Evolutionary conservation across 2,888 invertebrate genomes (phyloP), one percentile per base, ranked within the genome.

Genomic region (Hipparchia semele): DNA sequence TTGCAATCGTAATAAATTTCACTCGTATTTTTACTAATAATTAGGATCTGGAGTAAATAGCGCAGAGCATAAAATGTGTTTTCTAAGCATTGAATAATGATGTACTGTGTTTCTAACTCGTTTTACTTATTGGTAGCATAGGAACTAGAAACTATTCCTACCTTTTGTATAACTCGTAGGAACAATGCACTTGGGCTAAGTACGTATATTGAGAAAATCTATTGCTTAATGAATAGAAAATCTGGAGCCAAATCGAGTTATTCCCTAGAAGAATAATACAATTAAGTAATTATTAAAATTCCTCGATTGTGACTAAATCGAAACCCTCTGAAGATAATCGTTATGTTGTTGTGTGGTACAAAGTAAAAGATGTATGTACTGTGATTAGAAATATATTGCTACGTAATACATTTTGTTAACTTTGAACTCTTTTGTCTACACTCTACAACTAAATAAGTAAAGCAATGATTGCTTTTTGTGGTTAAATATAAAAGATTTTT

Each of bases 201-300:
- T 10, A 59, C 59, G 8, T 59, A 7, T 13, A 59, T 9, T n/a
- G 45, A 13, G 33, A 62, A 39, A 39, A 62, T 64, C 23, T 49
- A 62, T 49, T 13, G 8, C 46, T 46, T 51, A 64, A 51, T 51
- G 9, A 66, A 54, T 45, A 13, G 45, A 67, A 56, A 45, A 64
- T 33, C 23, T 33, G 33, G 1, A 53, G 10, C 51, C 33, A 54
- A 66, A 56, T 10, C 13, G 8, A 58, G 58, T 39, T 58, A 68
- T 46, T 68, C 46, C 58, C 54, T 7, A 51, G 12, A 13, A 60
- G 51, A 60, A 68, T 51, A 49, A 51, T 5, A 68, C 59, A 68
- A 68, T 68, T 68, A 68, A 68, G 65, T 65, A 51, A 68, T 68
- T 68, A 68, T 68, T 60, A 60, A 68, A 68, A 68, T 68, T 46